These are phyloP conservation scores for Athrips mouffetella DNA, from an alignment of 2,888 invertebrate genomes.

Conservation along the genomic window DNA sequence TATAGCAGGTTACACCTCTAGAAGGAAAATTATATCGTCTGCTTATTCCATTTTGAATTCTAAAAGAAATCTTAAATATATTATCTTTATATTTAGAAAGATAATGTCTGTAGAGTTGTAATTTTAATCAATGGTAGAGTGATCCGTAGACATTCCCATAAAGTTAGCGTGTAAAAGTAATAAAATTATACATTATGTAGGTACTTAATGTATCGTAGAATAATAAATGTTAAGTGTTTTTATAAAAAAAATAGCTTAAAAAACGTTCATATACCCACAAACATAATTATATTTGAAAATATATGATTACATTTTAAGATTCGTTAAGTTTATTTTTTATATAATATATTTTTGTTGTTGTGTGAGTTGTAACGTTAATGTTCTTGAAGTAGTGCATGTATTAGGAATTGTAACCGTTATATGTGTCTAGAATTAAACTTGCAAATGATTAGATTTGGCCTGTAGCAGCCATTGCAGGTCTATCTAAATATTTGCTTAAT, in stretches of 20 bases:
- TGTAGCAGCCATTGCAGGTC: slow-evolving; percentile 71
- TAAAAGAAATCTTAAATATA: too few relatives aligned
- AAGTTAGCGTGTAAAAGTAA: slow-evolving; percentile 31
- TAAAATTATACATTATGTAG: slow-evolving; percentile 15
- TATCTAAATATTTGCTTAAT: slow-evolving; percentile 55
- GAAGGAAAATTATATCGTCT: too few relatives aligned
- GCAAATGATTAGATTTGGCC: slow-evolving; percentile 55
- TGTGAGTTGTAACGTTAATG: neutral
- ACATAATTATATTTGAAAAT: slow-evolving; percentile 26
- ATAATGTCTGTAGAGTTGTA: slow-evolving; percentile 3
- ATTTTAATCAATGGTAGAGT: neutral
- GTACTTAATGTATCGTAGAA: neutral
- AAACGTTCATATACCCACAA: slow-evolving; percentile 72
- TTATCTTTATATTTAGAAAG: too few relatives aligned
- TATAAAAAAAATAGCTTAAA: slow-evolving; percentile 52
- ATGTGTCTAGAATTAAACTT: slow-evolving; percentile 40
- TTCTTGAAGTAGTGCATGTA: neutral
- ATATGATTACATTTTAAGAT: slow-evolving; percentile 28
- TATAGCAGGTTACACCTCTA: too few relatives aligned
- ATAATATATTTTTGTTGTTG: slow-evolving; percentile 19
- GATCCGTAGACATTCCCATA: neutral
- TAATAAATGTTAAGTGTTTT: slow-evolving; percentile 54
- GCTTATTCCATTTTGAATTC: too few relatives aligned
- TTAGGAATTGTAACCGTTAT: slow-evolving; percentile 20
- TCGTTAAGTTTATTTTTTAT: slow-evolving; percentile 24